phyloP scores from a whole-genome alignment of 2,113 vertebrate species.

The Lepus timidus region DNA sequence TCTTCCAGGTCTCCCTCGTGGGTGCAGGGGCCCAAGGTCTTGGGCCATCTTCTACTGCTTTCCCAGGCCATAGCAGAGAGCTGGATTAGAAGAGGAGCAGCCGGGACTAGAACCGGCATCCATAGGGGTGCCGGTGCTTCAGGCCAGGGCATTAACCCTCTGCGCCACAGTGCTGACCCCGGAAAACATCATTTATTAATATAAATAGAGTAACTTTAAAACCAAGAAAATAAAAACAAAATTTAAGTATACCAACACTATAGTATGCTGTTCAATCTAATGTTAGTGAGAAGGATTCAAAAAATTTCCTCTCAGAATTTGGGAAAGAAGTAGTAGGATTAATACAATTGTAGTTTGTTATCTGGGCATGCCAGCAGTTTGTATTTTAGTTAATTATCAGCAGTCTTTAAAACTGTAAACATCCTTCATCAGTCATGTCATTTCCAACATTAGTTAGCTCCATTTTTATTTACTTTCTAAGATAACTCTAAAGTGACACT shows the following conservation, averaged over 20 bases:
- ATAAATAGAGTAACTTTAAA: not conserved
- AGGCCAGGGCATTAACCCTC: too few species aligned
- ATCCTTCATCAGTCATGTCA: constrained; percentile 56
- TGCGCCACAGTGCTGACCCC: too few species aligned
- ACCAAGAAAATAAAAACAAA: not conserved
- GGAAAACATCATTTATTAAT: not conserved
- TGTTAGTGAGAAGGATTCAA: not conserved
- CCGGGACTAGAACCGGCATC: too few species aligned
- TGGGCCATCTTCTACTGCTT: too few species aligned
- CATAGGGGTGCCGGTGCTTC: too few species aligned
- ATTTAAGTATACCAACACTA: not conserved
- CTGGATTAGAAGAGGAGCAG: too few species aligned
- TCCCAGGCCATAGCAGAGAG: too few species aligned
- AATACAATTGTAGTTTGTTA: constrained; percentile 67
- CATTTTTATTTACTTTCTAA: constrained; percentile 74
- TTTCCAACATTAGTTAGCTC: constrained; percentile 68
- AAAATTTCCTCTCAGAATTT: not conserved
- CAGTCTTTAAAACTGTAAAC: constrained; percentile 63
- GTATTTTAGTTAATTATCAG: constrained; percentile 79
- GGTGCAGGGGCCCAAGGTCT: too few species aligned
- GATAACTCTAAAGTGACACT: constrained; percentile 76
- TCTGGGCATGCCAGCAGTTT: constrained; percentile 78
- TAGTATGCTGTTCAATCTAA: not conserved
- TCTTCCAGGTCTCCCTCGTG: too few species aligned
- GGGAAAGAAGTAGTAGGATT: constrained; percentile 69